Evolutionary conservation across 92 coral and sea anemone species (phyloP).

Genomic region (Pocillopora meandrina): DNA sequence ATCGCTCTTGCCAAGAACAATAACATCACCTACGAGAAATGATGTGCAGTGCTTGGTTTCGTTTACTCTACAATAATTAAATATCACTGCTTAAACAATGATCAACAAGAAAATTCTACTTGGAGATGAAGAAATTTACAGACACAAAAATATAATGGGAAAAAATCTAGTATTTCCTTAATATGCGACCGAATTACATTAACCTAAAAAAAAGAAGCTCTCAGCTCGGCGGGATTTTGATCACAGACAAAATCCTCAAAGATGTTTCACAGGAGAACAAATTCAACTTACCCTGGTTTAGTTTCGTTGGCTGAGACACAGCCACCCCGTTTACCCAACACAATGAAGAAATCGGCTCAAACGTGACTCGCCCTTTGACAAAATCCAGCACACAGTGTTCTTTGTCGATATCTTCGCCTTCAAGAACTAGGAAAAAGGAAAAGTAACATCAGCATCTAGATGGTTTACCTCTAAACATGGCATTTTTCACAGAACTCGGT

Average conservation of each 20-base stretch:
- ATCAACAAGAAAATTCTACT: too few relatives aligned
- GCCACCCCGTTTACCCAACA: conserved; percentile 88
- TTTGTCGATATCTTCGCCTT: conserved; percentile 83
- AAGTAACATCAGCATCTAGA: background rate
- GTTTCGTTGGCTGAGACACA: conserved; percentile 74
- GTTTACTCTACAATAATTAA: too few relatives aligned
- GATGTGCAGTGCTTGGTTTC: background rate
- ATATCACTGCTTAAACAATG: too few relatives aligned
- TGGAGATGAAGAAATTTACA: too few relatives aligned
- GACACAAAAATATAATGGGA: too few relatives aligned
- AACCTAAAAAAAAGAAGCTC: too few relatives aligned
- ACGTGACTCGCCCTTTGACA: conserved; percentile 72
- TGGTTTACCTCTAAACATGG: background rate
- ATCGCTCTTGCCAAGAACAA: conserved; percentile 90
- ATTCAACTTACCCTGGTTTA: conserved; percentile 76
- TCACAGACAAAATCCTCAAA: too few relatives aligned
- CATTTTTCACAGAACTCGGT: background rate
- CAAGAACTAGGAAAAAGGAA: conserved; percentile 63
- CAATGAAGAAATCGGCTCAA: conserved; percentile 71
- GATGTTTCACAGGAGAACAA: background rate
- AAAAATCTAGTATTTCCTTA: too few relatives aligned
- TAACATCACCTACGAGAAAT: conserved; percentile 75
- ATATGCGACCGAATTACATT: too few relatives aligned
- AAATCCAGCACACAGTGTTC: conserved; percentile 88
- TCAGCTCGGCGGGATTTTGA: too few relatives aligned